Evolutionary conservation across 2,797 vertebrate species (phyloP).

Genomic region (Spinibarbus caldwelli): DNA sequence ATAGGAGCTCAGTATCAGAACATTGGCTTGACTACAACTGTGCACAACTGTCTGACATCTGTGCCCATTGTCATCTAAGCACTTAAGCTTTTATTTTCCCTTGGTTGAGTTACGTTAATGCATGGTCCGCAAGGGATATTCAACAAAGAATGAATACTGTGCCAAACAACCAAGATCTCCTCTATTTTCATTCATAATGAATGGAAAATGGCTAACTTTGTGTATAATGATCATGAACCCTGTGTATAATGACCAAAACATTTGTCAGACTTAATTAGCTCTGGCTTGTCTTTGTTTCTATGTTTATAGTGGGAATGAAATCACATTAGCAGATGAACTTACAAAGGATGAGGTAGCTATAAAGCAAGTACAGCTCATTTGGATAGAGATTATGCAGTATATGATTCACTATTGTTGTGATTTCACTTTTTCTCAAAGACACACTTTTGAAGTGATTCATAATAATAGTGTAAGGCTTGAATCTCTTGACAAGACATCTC

Average conservation of each 20-base stretch:
- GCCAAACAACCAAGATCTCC: not conserved
- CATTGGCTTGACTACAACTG: not conserved
- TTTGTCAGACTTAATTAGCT: conserved; percentile 30
- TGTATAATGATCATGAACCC: conserved; percentile 15
- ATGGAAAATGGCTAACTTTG: not conserved
- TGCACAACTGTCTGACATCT: conserved; percentile 6
- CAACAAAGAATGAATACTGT: not conserved
- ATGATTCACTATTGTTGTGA: not conserved
- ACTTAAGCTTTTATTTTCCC: not conserved
- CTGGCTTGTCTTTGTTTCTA: conserved; percentile 46
- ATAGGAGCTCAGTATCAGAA: not conserved
- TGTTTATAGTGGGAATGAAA: conserved; percentile 38
- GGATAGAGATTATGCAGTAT: not conserved
- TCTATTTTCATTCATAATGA: not conserved
- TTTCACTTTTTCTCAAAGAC: not conserved
- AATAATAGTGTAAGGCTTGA: conserved; percentile 14
- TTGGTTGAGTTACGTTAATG: not conserved
- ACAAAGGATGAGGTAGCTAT: conserved; percentile 42
- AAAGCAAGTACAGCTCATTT: conserved; percentile 33
- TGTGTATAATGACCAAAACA: conserved; percentile 18
- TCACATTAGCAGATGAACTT: conserved; percentile 41
- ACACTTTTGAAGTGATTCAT: conserved; percentile 2
- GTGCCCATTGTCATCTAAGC: not conserved
- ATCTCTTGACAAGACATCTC: no score
- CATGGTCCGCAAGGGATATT: not conserved